Base-by-base conservation (phyloP, 2,797 vertebrate species). In the Cryptoblepharus egeriae region DNA sequence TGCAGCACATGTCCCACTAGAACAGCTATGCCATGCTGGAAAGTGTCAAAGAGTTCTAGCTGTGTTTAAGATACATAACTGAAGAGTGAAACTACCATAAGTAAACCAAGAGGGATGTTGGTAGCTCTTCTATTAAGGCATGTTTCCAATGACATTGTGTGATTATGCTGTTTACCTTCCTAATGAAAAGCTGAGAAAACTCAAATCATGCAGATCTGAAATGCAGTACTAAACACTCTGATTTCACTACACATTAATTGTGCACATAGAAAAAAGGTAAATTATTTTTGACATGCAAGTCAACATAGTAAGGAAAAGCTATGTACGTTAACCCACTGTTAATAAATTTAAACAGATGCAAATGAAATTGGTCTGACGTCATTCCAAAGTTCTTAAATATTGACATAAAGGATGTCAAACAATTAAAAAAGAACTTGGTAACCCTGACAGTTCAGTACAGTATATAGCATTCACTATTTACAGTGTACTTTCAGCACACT, bases 301-400 rank as follows among this genome's bases (percentile, higher is more conserved):
- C 63, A 79, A 60, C 49, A 30, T 35, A 68, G 73, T 82, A 79
- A 68, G 82, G 30, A 78, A 61, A 13, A 68, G 57, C n/a, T 69
- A 85, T 49, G 71, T 58, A 32, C 32, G 30, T 26, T 55, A 79
- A 45, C 22, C 20, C 32, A 69, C 10, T 35, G 13, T 63, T 39
- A 58, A 49, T 57, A 77, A 52, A 81, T 72, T 55, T 67, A 45
- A 65, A 75, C 49, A 58, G 2, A 45, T 61, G n/a, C 63, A 83
- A 64, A 24, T 0, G 55, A 73, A 1, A 80, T 1, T 11, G 28
- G 81, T 77, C 64, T 78, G 82, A 75, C 60, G 28, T 73, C 22
- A 73, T 63, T 81, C 37, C 72, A 22, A 85, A 82, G 69, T 30
- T 83, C 55, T 84, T 42, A 55, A 39, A 65, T 77, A 75, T 57